A percentile compares a stretch with the other conserved stretches of the same genome.
phyloP scores from a whole-genome alignment of 2,113 vertebrate species.

The Progne subis region DNA sequence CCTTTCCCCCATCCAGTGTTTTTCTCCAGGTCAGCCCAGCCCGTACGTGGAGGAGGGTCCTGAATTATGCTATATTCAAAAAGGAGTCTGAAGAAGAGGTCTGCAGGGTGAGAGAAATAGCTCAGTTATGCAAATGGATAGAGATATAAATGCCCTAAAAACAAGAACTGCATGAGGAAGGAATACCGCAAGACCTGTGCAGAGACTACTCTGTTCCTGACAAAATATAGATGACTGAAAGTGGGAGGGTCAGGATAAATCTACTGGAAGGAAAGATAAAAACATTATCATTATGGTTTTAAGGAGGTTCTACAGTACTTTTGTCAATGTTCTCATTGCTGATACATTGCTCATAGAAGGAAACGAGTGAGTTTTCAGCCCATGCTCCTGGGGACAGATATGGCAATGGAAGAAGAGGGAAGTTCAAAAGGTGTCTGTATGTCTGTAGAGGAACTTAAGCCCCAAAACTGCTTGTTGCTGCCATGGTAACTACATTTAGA shows the following conservation, averaged over 20 bases:
- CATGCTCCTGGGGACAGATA: not conserved
- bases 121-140: not conserved
- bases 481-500: constrained; percentile 15
- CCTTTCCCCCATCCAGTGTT: not conserved
- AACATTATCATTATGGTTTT: not conserved
- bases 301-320: not conserved
- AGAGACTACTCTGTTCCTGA: not conserved
- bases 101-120: not conserved
- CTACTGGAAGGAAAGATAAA: not conserved
- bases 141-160: not conserved
- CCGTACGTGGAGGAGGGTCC: not conserved
- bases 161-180: not conserved
- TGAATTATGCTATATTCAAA: not conserved
- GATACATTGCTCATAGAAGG: not conserved
- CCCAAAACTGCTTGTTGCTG: not conserved
- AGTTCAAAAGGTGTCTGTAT: not conserved
- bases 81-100: not conserved
- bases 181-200: not conserved
- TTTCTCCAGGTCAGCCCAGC: not conserved
- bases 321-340: not conserved
- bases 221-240: not conserved
- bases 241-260: not conserved
- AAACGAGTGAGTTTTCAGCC: not conserved
- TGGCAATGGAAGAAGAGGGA: not conserved
- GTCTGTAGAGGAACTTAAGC: not conserved